Evolutionary conservation across 2,113 vertebrate genomes (phyloP).

Genomic region (human): DNA sequence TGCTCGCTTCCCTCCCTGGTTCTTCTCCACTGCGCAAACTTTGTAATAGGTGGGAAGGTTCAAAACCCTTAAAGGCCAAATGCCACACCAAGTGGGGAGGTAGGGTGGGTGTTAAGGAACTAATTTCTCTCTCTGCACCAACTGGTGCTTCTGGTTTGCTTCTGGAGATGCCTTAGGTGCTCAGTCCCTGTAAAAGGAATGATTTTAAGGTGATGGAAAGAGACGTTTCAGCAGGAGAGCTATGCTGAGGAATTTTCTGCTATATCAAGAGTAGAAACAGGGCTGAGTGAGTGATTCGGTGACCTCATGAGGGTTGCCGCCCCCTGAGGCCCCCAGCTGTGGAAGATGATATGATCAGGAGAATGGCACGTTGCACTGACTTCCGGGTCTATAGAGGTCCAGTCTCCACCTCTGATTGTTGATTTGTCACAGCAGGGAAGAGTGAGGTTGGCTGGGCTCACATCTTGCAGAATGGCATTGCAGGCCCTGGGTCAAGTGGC

Average conservation of each 20-base stretch:
- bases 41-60: neutral
- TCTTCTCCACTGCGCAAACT: neutral
- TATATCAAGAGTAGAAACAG: neutral
- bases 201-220: neutral
- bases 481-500: neutral
- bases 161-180: neutral
- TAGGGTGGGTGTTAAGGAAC: neutral
- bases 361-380: neutral
- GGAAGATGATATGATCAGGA: neutral
- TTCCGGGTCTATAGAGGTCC: neutral
- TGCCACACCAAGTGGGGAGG: neutral
- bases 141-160: neutral
- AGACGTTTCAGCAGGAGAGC: neutral
- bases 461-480: neutral
- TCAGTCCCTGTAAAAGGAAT: neutral
- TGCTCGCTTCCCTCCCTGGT: neutral
- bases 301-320: neutral
- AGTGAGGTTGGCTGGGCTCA: neutral
- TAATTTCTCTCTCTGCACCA: neutral
- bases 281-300: neutral
- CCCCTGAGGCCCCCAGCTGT: accelerated
- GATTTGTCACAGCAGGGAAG: neutral
- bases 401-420: neutral
- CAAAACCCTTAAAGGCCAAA: neutral
- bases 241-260: neutral